A percentile compares a stretch with the other conserved stretches of the same genome.
Evolutionary conservation across 2,113 vertebrate species (phyloP).

Genomic region (Microcebus ravelobensis): DNA sequence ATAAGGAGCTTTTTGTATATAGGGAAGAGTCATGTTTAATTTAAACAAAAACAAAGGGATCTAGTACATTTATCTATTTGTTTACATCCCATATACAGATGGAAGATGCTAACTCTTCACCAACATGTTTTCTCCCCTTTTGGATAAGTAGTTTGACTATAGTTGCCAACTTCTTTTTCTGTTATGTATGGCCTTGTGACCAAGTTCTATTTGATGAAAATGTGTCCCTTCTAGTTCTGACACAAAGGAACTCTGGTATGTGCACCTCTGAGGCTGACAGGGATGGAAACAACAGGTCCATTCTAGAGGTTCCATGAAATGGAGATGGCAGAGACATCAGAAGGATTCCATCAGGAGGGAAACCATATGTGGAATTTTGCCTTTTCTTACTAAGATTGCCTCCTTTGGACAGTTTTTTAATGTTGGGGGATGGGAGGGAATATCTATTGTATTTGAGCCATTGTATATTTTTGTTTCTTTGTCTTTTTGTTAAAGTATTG

Average conservation of each 20-base stretch:
- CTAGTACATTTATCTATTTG: background rate
- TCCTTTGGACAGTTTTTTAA: background rate
- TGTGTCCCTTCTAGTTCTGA: background rate
- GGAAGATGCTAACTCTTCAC: background rate
- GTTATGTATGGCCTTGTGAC: background rate
- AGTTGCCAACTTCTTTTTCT: background rate
- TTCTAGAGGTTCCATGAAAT: background rate
- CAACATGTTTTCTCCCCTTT: background rate
- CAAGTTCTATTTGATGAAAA: background rate
- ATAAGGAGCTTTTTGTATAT: background rate
- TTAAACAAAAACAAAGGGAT: background rate
- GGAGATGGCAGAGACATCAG: background rate
- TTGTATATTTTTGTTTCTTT: background rate
- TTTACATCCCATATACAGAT: background rate
- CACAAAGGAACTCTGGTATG: background rate
- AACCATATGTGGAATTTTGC: background rate
- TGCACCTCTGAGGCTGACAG: background rate
- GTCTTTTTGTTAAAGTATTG: background rate
- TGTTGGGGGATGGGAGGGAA: background rate
- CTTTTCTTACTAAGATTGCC: background rate
- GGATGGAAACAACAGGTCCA: background rate
- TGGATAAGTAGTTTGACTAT: background rate
- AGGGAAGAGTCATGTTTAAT: background rate
- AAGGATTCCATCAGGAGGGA: background rate
- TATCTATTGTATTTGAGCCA: background rate